phyloP scores from a whole-genome alignment of 2,888 invertebrate species.

The Xiphydria camelus region DNA sequence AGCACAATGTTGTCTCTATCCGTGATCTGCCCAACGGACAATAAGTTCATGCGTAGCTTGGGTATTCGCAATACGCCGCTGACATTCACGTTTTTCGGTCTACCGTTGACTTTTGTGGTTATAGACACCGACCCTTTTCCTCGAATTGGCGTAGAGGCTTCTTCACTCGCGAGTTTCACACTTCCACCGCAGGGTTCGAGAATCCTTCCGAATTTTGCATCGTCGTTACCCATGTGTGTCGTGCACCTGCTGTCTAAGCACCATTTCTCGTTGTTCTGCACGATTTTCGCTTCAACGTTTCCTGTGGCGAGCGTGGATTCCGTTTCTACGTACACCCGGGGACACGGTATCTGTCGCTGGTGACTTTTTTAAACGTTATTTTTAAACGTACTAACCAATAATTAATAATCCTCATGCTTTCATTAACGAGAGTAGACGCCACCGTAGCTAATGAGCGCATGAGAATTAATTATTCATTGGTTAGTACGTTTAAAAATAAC shows the following conservation, averaged over 20 bases:
- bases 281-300: neutral
- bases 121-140: slow-evolving; percentile 13
- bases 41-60: slow-evolving; percentile 10
- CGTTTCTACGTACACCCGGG: neutral
- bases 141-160: slow-evolving; percentile 12
- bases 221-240: slow-evolving; percentile 13
- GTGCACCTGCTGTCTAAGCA: slow-evolving; percentile 23
- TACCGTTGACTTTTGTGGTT: slow-evolving; percentile 9
- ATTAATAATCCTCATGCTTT: too few species aligned
- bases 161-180: slow-evolving; percentile 10
- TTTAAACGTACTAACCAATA: too few species aligned
- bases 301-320: neutral
- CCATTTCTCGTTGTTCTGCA: slow-evolving; percentile 7
- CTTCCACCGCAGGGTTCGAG: slow-evolving; percentile 11
- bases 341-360: too few species aligned
- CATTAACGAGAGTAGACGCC: too few species aligned
- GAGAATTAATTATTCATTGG: too few species aligned
- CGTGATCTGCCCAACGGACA: slow-evolving; percentile 16
- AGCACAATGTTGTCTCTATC: slow-evolving; percentile 6
- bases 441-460: too few species aligned
- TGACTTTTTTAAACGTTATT: too few species aligned
- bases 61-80: slow-evolving; percentile 6
- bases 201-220: slow-evolving; percentile 12
- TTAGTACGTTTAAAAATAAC: too few species aligned
- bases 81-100: slow-evolving; percentile 7